Conservation (phyloP, 2,113 vertebrate species). For the Pavo muticus region DNA sequence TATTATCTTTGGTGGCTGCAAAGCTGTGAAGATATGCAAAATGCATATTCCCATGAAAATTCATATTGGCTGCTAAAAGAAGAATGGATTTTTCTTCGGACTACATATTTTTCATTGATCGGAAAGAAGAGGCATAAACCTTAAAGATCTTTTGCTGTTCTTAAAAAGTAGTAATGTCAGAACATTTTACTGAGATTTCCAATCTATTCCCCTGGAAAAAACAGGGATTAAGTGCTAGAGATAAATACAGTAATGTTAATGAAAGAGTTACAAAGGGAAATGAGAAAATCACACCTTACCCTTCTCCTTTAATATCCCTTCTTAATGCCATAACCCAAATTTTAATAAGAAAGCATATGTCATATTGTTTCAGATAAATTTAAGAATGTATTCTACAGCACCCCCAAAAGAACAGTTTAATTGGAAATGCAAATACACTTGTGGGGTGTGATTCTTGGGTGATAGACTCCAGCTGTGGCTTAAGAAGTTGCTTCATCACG, state of each 20-base stretch:
- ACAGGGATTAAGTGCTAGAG: not conserved
- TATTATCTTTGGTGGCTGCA: constrained; percentile 15
- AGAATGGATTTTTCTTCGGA: constrained; percentile 26
- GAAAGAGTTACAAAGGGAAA: not conserved
- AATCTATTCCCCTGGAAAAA: not conserved
- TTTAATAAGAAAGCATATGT: not conserved
- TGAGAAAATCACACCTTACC: not conserved
- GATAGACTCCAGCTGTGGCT: not conserved
- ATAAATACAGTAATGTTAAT: not conserved
- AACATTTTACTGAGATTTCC: not conserved
- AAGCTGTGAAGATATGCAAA: constrained; percentile 1
- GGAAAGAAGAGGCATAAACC: not conserved
- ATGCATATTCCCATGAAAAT: constrained; percentile 29
- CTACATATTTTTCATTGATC: not conserved
- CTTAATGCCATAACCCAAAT: not conserved
- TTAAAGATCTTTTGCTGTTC: not conserved
- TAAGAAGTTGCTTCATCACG: not conserved
- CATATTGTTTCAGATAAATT: not conserved
- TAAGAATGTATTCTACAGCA: not conserved
- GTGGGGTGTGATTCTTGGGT: not conserved
- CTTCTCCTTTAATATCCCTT: not conserved
- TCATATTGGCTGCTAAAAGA: constrained; percentile 1
- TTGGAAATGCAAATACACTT: not conserved
- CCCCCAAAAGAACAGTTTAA: not conserved
- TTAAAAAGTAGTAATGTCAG: constrained; percentile 10